Evolutionary conservation across 2,888 invertebrate species (phyloP).

Genomic region (Xylota sylvarum): DNA sequence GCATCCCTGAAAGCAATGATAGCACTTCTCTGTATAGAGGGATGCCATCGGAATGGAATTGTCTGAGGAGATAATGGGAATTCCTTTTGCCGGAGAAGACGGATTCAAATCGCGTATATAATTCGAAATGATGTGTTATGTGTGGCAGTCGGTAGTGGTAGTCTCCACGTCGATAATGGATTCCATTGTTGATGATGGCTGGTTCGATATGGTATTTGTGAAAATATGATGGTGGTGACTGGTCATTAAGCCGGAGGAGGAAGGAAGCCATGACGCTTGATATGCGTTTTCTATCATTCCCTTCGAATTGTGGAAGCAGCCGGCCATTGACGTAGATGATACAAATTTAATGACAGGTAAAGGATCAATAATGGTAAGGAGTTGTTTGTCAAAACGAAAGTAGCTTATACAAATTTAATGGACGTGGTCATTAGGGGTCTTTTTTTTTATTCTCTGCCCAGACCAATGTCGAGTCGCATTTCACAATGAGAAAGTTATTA

Average conservation of each 20-base stretch:
- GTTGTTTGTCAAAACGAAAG: neutral
- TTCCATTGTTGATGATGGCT: slow-evolving; percentile 10
- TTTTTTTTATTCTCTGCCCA: neutral
- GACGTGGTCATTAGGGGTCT: slow-evolving; percentile 1
- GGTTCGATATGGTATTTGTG: neutral
- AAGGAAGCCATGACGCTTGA: slow-evolving; percentile 22
- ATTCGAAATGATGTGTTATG: slow-evolving; percentile 57
- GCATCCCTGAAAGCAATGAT: slow-evolving; percentile 61
- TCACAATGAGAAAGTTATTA: neutral
- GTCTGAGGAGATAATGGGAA: slow-evolving; percentile 72
- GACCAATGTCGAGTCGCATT: neutral
- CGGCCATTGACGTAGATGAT: slow-evolving; percentile 29
- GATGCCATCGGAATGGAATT: slow-evolving; percentile 47
- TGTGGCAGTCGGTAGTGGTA: slow-evolving; percentile 1
- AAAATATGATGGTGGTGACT: neutral
- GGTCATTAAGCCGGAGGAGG: slow-evolving; percentile 27
- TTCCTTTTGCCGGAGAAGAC: slow-evolving; percentile 42
- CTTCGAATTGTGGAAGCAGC: slow-evolving; percentile 11
- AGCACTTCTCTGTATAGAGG: slow-evolving; percentile 47
- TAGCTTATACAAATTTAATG: slow-evolving; percentile 13
- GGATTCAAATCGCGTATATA: slow-evolving; percentile 71
- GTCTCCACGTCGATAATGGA: slow-evolving; percentile 48
- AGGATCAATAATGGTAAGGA: slow-evolving; percentile 10
- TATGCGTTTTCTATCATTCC: slow-evolving; percentile 33
- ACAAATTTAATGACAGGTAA: neutral